Evolutionary conservation across 2,797 vertebrate genomes (phyloP), one percentile per base, ranked within the genome.

Genomic region (Loriculus beryllinus): DNA sequence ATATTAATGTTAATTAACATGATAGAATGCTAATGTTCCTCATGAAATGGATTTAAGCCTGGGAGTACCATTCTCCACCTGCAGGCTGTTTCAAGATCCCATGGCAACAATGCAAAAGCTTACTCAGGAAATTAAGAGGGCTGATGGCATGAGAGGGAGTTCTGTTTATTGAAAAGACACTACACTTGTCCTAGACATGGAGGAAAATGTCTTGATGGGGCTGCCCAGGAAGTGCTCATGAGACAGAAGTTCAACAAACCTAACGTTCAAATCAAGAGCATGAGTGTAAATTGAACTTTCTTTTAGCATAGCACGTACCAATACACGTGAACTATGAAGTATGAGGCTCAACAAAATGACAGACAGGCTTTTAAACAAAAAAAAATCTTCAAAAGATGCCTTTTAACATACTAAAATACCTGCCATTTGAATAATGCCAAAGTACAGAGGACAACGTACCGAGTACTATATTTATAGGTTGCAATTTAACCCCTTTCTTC

Each of bases 1-100:
- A 51, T 69, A 93, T 92, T 95, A 94, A 91, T 79, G 90, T 90
- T 96, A 94, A 94, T 95, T 95, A 96, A 90, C 33, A 31, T 86
- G 82, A 91, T 86, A 93, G 88, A 96, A 83, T 80, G 93, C 74
- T 92, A 76, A 91, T 65, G 87, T 25, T 94, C 77, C 72, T 48
- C 82, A 16, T 47, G 77, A 90, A 94, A 86, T 39, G 67, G 65
- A 52, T 92, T 92, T 59, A 92, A 86, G 79, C 33, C 91, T 75
- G 18, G 11, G 28, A 91, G 65, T 88, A 42, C 84, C 86, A 70
- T 75, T 89, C 71, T 23, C 76, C 47, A 87, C 82, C 71, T 62
- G 49, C 14, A 21, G 57, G 82, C 75, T 92, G 57, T 80, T 85
- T 57, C 86, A 62, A 45, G 80, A 65, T 60, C 82, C 65, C 86